phyloP scores from a whole-genome alignment of 2,113 vertebrate species.

The Saguinus midas region DNA sequence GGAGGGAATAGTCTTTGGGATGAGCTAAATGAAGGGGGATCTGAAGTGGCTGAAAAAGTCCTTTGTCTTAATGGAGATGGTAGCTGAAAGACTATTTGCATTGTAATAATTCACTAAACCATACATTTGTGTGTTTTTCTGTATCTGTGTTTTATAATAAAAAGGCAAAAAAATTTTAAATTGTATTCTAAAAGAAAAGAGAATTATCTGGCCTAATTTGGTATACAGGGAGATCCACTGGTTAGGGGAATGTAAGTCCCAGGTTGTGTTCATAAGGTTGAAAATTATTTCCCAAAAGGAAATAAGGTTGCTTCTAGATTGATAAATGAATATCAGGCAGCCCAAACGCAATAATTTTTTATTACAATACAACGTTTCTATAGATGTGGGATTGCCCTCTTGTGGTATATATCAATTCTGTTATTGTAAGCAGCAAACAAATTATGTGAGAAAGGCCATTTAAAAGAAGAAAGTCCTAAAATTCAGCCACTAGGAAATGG shows the following conservation, averaged over 20 bases:
- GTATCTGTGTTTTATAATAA: background rate
- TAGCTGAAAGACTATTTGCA: background rate
- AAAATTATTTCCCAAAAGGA: background rate
- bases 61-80: background rate
- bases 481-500: background rate
- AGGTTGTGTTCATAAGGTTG: background rate
- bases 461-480: conserved; percentile 1
- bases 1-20: background rate
- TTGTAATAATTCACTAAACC: background rate
- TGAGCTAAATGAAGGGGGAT: background rate
- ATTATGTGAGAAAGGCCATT: background rate
- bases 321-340: background rate
- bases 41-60: background rate
- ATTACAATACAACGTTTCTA: background rate
- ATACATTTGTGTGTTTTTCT: background rate
- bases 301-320: background rate
- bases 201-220: background rate
- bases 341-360: background rate
- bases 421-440: background rate
- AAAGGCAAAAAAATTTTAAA: background rate
- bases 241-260: background rate
- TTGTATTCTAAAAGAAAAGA: background rate
- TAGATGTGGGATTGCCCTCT: background rate
- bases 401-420: background rate
- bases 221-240: background rate